Conservation (phyloP, 2,113 vertebrate genomes). For the Vulpes ferrilata region DNA sequence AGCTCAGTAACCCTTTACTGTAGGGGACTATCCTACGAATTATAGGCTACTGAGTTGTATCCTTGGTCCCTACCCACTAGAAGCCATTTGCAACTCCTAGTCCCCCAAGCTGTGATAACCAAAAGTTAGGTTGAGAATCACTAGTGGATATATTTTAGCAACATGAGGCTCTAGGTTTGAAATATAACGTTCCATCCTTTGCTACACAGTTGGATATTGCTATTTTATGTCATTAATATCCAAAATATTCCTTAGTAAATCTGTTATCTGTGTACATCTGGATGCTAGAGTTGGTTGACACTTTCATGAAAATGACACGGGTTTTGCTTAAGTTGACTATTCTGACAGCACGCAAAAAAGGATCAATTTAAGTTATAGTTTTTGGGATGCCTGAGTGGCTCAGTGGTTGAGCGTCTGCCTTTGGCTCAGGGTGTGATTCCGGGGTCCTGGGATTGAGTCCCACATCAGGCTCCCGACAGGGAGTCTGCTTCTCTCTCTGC, state of each 20-base stretch:
- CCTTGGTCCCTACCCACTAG: background rate
- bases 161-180: background rate
- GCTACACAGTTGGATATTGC: background rate
- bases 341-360: background rate
- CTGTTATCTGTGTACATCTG: background rate
- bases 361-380: background rate
- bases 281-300: background rate
- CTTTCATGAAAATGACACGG: background rate
- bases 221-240: background rate
- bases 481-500: no score
- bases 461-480: no score
- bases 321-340: background rate
- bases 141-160: background rate
- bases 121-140: background rate
- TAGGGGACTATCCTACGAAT: background rate
- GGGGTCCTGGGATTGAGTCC: no score
- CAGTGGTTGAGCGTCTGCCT: no score
- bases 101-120: background rate
- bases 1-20: background rate
- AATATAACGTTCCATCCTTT: background rate
- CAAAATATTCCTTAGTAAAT: background rate
- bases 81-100: background rate
- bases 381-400: no score
- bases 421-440: no score
- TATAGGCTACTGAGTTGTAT: background rate